These are phyloP conservation scores for Ciconia maguari DNA, from an alignment of 2,113 vertebrate genomes.

Conservation along the genomic window DNA sequence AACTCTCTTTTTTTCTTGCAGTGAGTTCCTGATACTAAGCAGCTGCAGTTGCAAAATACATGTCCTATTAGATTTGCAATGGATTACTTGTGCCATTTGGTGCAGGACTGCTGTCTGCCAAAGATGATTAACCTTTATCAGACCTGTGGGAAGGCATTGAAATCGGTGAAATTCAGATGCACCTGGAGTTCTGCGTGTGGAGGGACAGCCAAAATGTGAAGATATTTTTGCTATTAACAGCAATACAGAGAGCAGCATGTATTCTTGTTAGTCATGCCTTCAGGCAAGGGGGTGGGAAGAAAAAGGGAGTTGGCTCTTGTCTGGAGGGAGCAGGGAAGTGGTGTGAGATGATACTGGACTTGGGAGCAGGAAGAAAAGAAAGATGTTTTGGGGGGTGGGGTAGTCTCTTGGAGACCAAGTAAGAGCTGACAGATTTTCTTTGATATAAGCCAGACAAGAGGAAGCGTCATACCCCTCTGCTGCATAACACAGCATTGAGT, in stretches of 20 bases:
- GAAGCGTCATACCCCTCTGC: background rate
- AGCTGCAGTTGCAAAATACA: slow-evolving; percentile 15
- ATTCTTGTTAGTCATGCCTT: background rate
- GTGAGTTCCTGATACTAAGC: slow-evolving; percentile 21
- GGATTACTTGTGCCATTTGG: slow-evolving; percentile 36
- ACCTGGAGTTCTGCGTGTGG: background rate
- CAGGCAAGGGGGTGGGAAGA: background rate
- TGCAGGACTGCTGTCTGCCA: slow-evolving; percentile 24
- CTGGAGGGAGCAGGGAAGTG: background rate
- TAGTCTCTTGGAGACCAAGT: background rate
- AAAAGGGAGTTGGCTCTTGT: background rate
- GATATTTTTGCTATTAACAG: background rate
- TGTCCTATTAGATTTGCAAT: background rate
- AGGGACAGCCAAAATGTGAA: background rate
- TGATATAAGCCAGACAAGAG: background rate
- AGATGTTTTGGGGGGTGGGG: background rate
- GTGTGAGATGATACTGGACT: background rate
- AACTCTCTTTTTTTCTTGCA: slow-evolving; percentile 47
- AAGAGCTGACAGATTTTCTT: background rate
- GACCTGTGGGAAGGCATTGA: background rate
- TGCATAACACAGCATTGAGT: background rate
- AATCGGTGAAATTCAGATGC: slow-evolving; percentile 5
- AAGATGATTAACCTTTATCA: slow-evolving; percentile 24
- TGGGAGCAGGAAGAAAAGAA: background rate
- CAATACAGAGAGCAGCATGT: background rate